Percentiles rank a stretch among this genome's conserved stretches.
These are phyloP conservation scores for Dromaius novaehollandiae DNA, from an alignment of 2,113 vertebrate genomes.

Conservation along the genomic window DNA sequence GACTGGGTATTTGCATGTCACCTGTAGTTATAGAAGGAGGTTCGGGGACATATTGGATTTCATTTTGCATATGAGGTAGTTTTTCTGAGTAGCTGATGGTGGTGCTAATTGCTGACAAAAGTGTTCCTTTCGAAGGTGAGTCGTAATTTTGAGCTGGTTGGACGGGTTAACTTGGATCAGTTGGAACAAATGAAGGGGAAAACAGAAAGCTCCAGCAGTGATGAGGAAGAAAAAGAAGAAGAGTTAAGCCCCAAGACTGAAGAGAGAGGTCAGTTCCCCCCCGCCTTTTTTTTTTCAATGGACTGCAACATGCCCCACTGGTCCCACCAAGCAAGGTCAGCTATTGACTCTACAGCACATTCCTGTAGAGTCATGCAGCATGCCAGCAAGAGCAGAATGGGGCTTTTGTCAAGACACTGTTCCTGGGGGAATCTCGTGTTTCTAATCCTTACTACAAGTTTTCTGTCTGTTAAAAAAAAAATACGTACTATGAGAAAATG, in stretches of 20 bases:
- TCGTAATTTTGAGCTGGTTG: slow-evolving; percentile 97
- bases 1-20: background rate
- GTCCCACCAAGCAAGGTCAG: background rate
- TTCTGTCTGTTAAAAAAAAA: background rate
- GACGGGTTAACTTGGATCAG: slow-evolving; percentile 95
- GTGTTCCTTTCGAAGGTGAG: slow-evolving; percentile 83
- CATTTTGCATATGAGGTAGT: background rate
- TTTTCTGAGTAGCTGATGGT: background rate
- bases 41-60: fast-evolving
- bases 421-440: background rate
- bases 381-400: background rate
- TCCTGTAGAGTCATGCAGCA: background rate
- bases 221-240: slow-evolving; percentile 85
- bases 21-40: background rate
- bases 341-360: background rate
- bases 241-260: slow-evolving; percentile 76
- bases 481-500: background rate
- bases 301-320: background rate
- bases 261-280: slow-evolving; percentile 75
- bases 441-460: background rate
- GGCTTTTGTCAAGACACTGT: background rate
- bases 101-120: background rate
- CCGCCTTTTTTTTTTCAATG: background rate
- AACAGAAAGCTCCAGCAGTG: slow-evolving; percentile 83
- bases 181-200: slow-evolving; percentile 92